Evolutionary conservation across 1,140 invertebrate genomes (phyloP).

Genomic region (Sweltsa coloradensis): DNA sequence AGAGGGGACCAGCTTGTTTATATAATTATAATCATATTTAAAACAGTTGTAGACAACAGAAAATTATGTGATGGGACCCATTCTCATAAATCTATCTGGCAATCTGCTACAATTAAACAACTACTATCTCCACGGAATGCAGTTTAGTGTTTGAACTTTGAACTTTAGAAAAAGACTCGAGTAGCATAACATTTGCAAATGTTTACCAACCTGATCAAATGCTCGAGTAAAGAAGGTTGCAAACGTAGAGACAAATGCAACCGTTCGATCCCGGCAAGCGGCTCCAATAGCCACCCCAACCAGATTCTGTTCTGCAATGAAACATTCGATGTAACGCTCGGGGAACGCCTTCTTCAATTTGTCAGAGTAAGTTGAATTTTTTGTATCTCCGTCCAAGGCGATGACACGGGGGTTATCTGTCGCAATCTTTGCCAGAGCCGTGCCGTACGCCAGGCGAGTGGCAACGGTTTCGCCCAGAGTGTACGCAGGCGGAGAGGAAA

Average conservation of each 20-base stretch:
- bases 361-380: constrained; percentile 95
- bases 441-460: constrained; percentile 90
- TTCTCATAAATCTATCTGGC: constrained; percentile 5
- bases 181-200: too few relatives aligned
- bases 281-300: constrained; percentile 92
- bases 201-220: constrained; percentile 74
- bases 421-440: constrained; percentile 79
- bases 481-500: constrained; percentile 79
- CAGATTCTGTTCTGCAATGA: constrained; percentile 97
- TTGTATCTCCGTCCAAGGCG: constrained; percentile 91
- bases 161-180: not conserved
- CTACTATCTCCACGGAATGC: not conserved
- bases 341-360: constrained; percentile 64
- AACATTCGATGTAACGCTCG: constrained; percentile 89
- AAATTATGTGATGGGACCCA: too few relatives aligned
- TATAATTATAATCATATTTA: too few relatives aligned
- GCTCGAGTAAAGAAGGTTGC: constrained; percentile 94
- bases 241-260: constrained; percentile 93
- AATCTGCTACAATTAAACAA: constrained; percentile 4
- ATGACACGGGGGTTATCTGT: constrained; percentile 74
- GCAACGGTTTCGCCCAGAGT: constrained; percentile 70
- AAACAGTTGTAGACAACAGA: too few relatives aligned
- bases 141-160: constrained; percentile 8
- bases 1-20: too few relatives aligned
- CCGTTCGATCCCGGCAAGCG: constrained; percentile 73